Base-by-base conservation (phyloP, 2,113 vertebrate species). In the Haemorhous mexicanus region DNA sequence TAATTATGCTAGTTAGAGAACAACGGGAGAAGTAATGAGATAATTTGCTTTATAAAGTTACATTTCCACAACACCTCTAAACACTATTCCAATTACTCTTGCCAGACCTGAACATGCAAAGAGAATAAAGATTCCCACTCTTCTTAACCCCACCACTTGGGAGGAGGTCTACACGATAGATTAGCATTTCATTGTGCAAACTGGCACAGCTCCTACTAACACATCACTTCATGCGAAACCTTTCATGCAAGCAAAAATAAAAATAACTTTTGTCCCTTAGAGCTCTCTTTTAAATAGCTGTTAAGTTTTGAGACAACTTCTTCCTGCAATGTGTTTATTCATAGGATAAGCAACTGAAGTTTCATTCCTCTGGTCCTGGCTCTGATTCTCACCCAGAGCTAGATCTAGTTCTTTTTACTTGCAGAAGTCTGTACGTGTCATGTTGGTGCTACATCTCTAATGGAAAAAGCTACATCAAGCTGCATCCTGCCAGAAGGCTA, bases 1-100 rank as follows among this genome's bases (percentile, higher is more conserved):
- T 90, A 96, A 97, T 95, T 87, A 87, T 58, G 26, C 30, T 69
- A 66, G 69, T 90, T 95, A 92, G 16, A 39, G 62, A 96, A 87
- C 39, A 83, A 35, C 46, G 23, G 80, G 6, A 95, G 58, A 84
- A 84, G n/a, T 76, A 94, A 93, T 76, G 74, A 96, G 53, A 87
- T 77, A 39, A 85, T 89, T 87, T 90, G 28, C 53, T 91, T 78
- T 62, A 91, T 55, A 66, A 92, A 85, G 70, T 83, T 69, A 49
- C 44, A 58, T 22, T 70, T 92, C 32, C 61, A 89, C 30, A 82
- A 33, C 35, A 89, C 56, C 55, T 94, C 66, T 27, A n/a, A 93
- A 89, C 82, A 82, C 10, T 30, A 14, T 41, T 87, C 41, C 41
- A 81, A 46, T 47, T 77, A 50, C 30, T 81, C 44, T 55, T 62